Evolutionary conservation across 2,113 vertebrate species (phyloP).

Genomic region (Budorcas taxicolor): DNA sequence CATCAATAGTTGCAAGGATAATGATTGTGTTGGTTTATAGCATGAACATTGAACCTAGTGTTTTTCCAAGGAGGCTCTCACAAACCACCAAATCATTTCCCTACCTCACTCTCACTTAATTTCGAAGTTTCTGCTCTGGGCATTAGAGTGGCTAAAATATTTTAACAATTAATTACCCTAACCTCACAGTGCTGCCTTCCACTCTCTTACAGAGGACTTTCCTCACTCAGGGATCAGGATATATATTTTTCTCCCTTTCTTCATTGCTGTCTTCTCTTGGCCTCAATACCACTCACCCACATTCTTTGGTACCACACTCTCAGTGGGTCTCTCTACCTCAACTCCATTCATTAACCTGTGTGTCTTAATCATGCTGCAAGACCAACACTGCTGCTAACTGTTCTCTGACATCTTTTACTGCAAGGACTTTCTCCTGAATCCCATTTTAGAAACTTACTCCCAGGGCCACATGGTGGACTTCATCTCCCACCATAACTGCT

Average conservation of each 20-base stretch:
- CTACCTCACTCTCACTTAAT: constrained; percentile 7
- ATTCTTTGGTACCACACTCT: neutral
- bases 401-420: neutral
- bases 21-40: constrained; percentile 20
- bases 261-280: neutral
- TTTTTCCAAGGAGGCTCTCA: constrained; percentile 45
- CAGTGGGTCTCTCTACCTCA: neutral
- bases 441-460: neutral
- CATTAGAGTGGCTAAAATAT: neutral
- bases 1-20: neutral
- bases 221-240: neutral
- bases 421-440: neutral
- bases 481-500: neutral
- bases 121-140: constrained; percentile 18
- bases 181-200: neutral
- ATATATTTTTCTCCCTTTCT: neutral
- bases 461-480: neutral
- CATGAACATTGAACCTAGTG: neutral
- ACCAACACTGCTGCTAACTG: neutral
- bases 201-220: neutral
- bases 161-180: constrained; percentile 49
- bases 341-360: neutral
- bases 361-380: neutral
- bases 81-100: constrained; percentile 36
- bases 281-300: neutral